These are phyloP conservation scores for Hirundo rustica DNA, from an alignment of 2,797 vertebrate genomes.

Conservation along the genomic window DNA sequence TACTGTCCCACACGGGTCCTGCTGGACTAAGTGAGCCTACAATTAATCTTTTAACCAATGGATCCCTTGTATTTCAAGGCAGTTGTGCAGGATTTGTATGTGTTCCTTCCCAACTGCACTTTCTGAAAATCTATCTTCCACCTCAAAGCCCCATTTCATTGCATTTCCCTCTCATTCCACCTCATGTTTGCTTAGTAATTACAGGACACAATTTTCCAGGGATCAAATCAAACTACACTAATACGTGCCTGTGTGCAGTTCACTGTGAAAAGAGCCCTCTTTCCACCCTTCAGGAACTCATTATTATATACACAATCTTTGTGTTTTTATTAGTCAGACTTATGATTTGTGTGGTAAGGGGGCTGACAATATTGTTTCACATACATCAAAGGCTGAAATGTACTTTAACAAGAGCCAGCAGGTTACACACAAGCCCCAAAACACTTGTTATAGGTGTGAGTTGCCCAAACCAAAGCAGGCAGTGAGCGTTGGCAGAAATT, in stretches of 20 bases:
- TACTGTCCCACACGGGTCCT: conserved; percentile 46
- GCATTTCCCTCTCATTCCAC: conserved; percentile 39
- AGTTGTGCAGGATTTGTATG: background rate
- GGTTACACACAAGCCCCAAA: conserved; percentile 50
- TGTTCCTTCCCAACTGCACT: background rate
- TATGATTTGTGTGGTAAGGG: conserved; percentile 60
- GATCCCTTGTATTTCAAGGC: conserved; percentile 11
- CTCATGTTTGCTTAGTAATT: conserved; percentile 57
- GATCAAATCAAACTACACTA: conserved; percentile 57
- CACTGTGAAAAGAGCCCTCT: conserved; percentile 48
- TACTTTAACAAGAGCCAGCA: conserved; percentile 64
- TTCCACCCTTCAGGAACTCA: conserved; percentile 58
- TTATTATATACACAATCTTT: conserved; percentile 54
- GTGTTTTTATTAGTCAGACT: conserved; percentile 60
- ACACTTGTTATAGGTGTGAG: conserved; percentile 63
- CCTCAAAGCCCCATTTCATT: conserved; percentile 47
- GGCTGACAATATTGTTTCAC: conserved; percentile 56
- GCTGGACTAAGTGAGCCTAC: background rate
- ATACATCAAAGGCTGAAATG: conserved; percentile 61
- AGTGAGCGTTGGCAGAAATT: conserved; percentile 44
- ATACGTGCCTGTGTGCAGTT: conserved; percentile 30
- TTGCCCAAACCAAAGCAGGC: conserved; percentile 35
- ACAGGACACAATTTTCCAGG: conserved; percentile 61
- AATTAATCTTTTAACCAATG: background rate
- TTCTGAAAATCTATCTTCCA: conserved; percentile 44